Percentiles rank a stretch among this genome's conserved stretches.
Conservation (phyloP, 2,113 vertebrate genomes). For the Macrotus californicus region DNA sequence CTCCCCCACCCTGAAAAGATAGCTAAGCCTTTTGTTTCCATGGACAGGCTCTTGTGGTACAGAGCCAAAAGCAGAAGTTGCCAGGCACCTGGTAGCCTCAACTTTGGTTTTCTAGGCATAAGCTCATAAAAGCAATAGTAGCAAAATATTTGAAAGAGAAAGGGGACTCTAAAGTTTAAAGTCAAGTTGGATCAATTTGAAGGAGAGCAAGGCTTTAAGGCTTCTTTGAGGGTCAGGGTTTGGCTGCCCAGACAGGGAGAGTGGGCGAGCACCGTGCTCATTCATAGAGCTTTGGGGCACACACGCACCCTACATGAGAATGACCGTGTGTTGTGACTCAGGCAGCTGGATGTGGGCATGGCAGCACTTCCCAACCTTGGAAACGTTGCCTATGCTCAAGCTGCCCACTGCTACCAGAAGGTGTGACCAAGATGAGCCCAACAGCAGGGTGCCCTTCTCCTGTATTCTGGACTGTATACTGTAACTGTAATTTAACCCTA, state of each 20-base stretch:
- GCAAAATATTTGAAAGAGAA: neutral
- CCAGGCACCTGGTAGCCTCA: neutral
- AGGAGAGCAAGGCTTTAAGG: neutral
- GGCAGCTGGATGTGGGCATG: neutral
- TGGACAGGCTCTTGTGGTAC: neutral
- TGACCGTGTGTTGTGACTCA: accelerated
- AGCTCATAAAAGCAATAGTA: neutral
- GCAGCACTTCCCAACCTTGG: neutral
- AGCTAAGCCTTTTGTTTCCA: neutral
- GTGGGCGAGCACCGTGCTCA: neutral
- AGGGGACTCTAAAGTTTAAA: neutral
- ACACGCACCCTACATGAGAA: accelerated
- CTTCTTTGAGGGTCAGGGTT: neutral
- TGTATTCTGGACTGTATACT: neutral
- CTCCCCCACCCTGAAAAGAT: neutral
- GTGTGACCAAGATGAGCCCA: neutral
- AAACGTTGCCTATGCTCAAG: neutral
- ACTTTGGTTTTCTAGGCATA: neutral
- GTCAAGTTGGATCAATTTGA: neutral
- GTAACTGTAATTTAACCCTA: neutral
- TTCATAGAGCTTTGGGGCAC: neutral
- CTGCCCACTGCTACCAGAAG: neutral
- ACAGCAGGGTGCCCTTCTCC: neutral
- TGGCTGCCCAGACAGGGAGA: neutral
- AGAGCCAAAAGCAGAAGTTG: neutral